Evolutionary conservation across 1,140 invertebrate species (phyloP), one percentile per base, ranked within the genome.

Genomic region (Adoxophyes honmai): DNA sequence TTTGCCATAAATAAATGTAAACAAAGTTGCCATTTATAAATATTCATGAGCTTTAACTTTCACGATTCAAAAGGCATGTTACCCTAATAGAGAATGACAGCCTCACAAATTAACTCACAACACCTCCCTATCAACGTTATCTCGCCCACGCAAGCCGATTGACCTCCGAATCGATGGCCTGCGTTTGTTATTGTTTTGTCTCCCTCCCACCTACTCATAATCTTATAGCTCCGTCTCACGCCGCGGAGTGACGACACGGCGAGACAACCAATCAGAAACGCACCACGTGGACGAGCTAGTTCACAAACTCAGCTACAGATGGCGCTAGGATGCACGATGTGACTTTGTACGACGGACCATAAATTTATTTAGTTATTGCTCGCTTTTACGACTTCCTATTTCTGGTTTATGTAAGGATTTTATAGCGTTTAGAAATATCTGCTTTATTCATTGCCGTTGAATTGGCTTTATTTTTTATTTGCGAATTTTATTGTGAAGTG

Each of bases 111-210:
- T 28, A 28, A 28, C 16, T 48, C 28, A 33, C 15, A 57, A 36
- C 36, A 57, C 48, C 35, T 38, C 36, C 28, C 48, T 58, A 38
- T 58, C 35, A 52, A 39, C 39, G 35, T 51, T 52, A 64, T 62
- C 62, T 37, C 66, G 66, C 74, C 60, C 70, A 81, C 66, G 83
- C 85, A 81, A 81, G 78, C 79, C 53, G 60, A 36, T 59, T 73
- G 67, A 73, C 77, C 73, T 73, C 70, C 62, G 66, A 83, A 86
- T 86, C 83, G 80, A 86, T 86, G 81, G 65, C 73, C 70, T 35
- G 62, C 58, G 60, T 75, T 82, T 87, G 83, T 87, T 87, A 68
- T 82, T 85, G 73, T 82, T 76, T 58, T 54, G 14, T 85, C 75
- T 70, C 77, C 34, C 39, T 86, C 68, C 37, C 65, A 63, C 75